Conservation (phyloP, 2,888 invertebrate species). For the Ophion ellenae region DNA sequence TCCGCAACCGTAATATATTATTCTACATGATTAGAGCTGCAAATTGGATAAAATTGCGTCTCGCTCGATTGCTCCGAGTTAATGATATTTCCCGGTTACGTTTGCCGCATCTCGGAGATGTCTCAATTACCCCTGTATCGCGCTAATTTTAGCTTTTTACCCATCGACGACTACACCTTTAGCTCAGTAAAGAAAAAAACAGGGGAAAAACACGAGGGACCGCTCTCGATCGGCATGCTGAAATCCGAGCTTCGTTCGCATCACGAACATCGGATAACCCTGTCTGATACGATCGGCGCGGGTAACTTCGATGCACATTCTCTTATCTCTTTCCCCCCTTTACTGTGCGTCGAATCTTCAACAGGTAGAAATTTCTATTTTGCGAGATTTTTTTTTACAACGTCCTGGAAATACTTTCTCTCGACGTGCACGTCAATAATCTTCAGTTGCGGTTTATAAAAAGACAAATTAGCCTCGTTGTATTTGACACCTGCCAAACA, state of each 20-base stretch:
- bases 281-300: constrained; percentile 52
- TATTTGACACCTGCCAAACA: no score
- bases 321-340: constrained; percentile 12
- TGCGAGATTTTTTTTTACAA: constrained; percentile 25
- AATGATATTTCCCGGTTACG: no score
- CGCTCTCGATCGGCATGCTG: neutral
- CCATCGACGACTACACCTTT: no score
- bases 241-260: constrained; percentile 34
- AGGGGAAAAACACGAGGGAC: neutral
- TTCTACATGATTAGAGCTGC: no score
- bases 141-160: no score
- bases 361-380: constrained; percentile 41
- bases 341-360: constrained; percentile 20
- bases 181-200: neutral
- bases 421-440: neutral
- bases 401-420: constrained; percentile 50
- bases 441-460: neutral
- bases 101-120: no score
- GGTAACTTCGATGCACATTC: constrained; percentile 31
- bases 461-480: no score
- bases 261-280: constrained; percentile 53
- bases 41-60: no score
- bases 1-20: no score
- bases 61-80: no score
- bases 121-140: no score